Evolutionary conservation across 2,113 vertebrate species (phyloP), one percentile per base, ranked within the genome.

Genomic region (Nipponia nippon): DNA sequence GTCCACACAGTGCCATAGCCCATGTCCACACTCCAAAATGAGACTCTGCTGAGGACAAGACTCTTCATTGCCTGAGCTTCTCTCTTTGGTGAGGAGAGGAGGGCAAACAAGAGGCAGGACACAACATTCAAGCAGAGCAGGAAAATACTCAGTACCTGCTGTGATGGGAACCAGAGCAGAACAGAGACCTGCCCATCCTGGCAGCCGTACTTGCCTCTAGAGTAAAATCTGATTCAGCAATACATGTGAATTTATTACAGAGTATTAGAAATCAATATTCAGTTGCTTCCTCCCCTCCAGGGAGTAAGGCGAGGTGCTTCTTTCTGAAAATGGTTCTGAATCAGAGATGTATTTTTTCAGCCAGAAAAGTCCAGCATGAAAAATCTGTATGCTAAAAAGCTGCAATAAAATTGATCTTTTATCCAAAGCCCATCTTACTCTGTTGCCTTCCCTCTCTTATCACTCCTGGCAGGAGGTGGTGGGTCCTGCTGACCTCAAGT

Each of bases 401-500:
- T 36, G n/a, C 63, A 59, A 11, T 38, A 55, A 83, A 86, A 90
- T 77, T 14, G 85, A 86, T 85, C 82, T 75, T 89, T 71, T 55
- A 76, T 62, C 65, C 89, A 87, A 63, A 86, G 20, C 40, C 34
- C 42, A 17, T 52, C 80, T 59, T 30, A 52, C n/a, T 83, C 38
- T 34, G 27, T 13, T 77, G 90, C 16, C 53, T 75, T 75, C 53
- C 87, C 40, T 38, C 50, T 91, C 62, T 94, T 90, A 83, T 75
- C 84, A 46, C 10, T 73, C 22, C 80, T 95, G 92, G 79, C 66
- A 93, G 79, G 85, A 95, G 90, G 77, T 13, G 40, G 56, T 80
- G 89, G 92, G 94, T 95, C 91, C 93, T 87, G 91, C 93, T 84
- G 95, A 96, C 96, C 95, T 96, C 86, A 2, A 40, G 83, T 91